Evolutionary conservation across 2,113 vertebrate species (phyloP), one percentile per base, ranked within the genome.

Genomic region (Cyanistes caeruleus): DNA sequence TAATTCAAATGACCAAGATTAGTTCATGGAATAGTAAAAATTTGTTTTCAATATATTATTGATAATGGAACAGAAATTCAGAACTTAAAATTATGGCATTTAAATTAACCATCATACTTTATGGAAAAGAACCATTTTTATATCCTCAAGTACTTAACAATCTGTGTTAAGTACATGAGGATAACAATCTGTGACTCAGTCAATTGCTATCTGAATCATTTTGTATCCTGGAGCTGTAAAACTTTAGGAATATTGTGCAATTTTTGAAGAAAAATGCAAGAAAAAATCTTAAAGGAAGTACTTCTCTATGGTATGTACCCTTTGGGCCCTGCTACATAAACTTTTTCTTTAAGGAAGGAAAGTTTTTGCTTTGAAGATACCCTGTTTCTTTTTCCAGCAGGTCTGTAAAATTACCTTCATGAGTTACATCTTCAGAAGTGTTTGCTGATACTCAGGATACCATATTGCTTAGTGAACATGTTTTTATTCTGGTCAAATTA

Each of bases 121-220:
- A 65, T 51, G 78, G 30, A 83, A 80, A 93, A 79, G 30, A 91
- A 48, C 10, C 4, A 15, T 85, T 72, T 89, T 65, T 30, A 25
- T 51, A 55, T 89, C 74, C 41, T 89, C 81, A 85, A 87, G 74
- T 80, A 70, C 84, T 91, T 83, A 83, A 37, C 30, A 80, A 20
- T 64, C 67, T 83, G 46, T 93, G 75, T 39, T 39, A 39, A 39
- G 39, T 39, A 39, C 39, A 39, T 39, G 39, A 39, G 39, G 39
- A 39, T 83, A 85, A 37, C 30, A 80, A 20, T 64, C 63, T 83
- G 46, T 93, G 75, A 91, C 59, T 96, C 87, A 87, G 67, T 35
- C 65, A 83, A 51, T 83, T 94, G 76, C n/a, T 68, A 39, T 93
- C 79, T 93, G 93, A 89, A 88, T 95, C 4, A 65, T 60, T 94